Percentiles rank a stretch among this genome's conserved stretches.
Evolutionary conservation across 2,888 invertebrate species (phyloP).

Genomic region (Nomada flava): DNA sequence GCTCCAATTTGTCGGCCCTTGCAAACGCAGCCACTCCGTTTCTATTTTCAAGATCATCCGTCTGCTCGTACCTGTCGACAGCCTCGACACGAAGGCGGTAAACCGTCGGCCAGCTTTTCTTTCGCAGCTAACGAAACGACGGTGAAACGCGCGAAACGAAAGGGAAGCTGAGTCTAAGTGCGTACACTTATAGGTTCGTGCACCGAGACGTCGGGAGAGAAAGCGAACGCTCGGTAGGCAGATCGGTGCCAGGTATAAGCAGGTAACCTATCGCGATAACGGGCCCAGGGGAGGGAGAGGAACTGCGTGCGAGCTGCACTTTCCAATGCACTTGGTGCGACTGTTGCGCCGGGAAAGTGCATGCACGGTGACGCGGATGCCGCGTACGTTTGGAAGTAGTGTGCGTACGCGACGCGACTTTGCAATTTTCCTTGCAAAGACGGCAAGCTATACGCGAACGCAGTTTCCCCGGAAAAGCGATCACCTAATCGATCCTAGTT

Average conservation of each 20-base stretch:
- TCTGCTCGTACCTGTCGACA: slow-evolving; percentile 21
- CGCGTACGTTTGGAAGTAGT: slow-evolving; percentile 39
- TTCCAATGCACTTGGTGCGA: slow-evolving; percentile 74
- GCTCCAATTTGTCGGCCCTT: slow-evolving; percentile 19
- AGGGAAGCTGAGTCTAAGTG: slow-evolving; percentile 47
- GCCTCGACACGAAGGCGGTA: slow-evolving; percentile 51
- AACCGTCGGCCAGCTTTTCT: slow-evolving; percentile 56
- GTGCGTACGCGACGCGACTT: slow-evolving; percentile 11
- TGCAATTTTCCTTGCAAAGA: no score
- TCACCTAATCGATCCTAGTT: not conserved
- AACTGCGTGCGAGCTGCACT: slow-evolving; percentile 72
- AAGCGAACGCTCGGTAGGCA: slow-evolving; percentile 74
- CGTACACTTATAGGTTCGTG: slow-evolving; percentile 42
- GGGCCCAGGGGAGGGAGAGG: slow-evolving; percentile 28
- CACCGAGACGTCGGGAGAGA: slow-evolving; percentile 72
- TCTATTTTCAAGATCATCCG: slow-evolving; percentile 13
- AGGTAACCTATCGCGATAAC: slow-evolving; percentile 59
- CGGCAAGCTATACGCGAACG: not conserved
- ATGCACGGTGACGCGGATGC: slow-evolving; percentile 34
- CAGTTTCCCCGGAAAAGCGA: slow-evolving; percentile 18
- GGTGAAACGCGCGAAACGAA: slow-evolving; percentile 17
- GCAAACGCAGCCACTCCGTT: not conserved
- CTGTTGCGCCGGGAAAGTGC: slow-evolving; percentile 71
- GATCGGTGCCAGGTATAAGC: slow-evolving; percentile 73
- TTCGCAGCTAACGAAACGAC: slow-evolving; percentile 63